A percentile compares a stretch with the other conserved stretches of the same genome.
Evolutionary conservation across 2,113 vertebrate genomes (phyloP).

Genomic region (Neotragus moschatus): DNA sequence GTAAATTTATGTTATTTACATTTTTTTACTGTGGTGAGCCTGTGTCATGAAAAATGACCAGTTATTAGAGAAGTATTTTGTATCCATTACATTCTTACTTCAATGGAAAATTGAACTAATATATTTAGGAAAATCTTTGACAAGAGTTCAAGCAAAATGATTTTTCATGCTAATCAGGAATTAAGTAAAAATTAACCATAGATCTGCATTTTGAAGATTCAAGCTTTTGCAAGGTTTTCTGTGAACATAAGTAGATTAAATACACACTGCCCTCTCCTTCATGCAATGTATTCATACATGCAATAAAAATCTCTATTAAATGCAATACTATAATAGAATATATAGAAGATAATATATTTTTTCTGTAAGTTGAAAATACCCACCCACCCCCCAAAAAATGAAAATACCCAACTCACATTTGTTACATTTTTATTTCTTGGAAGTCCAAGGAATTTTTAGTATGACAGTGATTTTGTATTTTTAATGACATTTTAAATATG

Average conservation of each 20-base stretch:
- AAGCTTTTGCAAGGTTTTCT: background rate
- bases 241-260: background rate
- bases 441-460: background rate
- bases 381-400: fast-evolving
- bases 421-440: background rate
- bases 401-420: background rate
- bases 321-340: background rate
- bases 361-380: background rate
- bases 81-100: background rate
- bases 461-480: background rate
- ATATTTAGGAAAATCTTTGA: background rate
- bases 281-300: background rate
- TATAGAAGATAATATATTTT: background rate
- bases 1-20: background rate
- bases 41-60: background rate
- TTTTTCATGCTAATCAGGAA: background rate
- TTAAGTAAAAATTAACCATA: background rate
- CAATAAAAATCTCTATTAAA: background rate
- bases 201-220: background rate
- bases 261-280: background rate
- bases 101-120: background rate
- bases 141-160: background rate
- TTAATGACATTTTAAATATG: background rate
- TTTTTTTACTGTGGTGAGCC: background rate
- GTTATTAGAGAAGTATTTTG: background rate